Percentiles rank a stretch among this genome's conserved stretches.
phyloP scores from a whole-genome alignment of 2,797 vertebrate genomes.

The Trematomus bernacchii region DNA sequence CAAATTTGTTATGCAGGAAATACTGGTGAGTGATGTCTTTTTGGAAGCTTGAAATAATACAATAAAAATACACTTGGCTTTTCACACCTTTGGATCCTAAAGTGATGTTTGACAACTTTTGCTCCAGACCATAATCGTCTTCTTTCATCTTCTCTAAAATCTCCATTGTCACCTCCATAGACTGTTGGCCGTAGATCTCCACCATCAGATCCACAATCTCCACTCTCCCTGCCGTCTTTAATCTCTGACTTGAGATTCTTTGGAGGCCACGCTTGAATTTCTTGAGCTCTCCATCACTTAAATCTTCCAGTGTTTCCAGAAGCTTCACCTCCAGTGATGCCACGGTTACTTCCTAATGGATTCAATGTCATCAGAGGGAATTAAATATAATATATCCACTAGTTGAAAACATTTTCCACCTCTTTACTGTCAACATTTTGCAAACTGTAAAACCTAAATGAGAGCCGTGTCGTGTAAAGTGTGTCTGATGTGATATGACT shows the following conservation, averaged over 20 bases:
- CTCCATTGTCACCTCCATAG: background rate
- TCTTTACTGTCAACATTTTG: no score
- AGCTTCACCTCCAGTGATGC: background rate
- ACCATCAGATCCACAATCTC: background rate
- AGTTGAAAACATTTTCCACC: no score
- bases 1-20: no score
- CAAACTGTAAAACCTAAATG: no score
- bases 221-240: background rate
- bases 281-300: fast-evolving
- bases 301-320: background rate
- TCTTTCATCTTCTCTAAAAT: constrained; percentile 1
- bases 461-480: no score
- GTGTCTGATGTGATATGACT: no score
- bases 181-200: background rate
- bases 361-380: no score
- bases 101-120: background rate
- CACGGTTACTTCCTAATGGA: no score
- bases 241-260: background rate
- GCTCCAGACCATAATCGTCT: background rate
- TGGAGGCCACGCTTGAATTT: background rate
- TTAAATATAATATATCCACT: no score
- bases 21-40: no score
- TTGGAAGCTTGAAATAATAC: no score
- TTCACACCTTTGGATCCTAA: background rate
- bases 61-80: no score